Evolutionary conservation across 2,888 invertebrate species (phyloP).

Genomic region (Himalopsyche japonica): DNA sequence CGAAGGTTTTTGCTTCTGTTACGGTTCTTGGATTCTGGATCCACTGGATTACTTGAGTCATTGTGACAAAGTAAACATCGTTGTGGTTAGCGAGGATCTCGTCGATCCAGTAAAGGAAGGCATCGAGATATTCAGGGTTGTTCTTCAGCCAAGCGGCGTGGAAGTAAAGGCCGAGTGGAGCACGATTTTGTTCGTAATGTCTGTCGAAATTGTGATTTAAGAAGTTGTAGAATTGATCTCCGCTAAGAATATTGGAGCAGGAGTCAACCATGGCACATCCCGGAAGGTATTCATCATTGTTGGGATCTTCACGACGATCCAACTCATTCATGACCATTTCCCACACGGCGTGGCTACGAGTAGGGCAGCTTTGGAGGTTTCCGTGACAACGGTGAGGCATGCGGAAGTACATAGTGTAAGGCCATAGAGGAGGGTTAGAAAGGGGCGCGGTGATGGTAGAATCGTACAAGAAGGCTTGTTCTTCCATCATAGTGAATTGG

Average conservation of each 20-base stretch:
- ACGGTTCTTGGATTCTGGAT: conserved; percentile 88
- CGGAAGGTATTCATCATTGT: conserved; percentile 84
- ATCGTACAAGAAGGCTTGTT: conserved; percentile 93
- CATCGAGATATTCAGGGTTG: conserved; percentile 89
- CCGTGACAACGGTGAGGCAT: conserved; percentile 95
- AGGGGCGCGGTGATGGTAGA: conserved; percentile 92
- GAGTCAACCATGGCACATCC: conserved; percentile 95
- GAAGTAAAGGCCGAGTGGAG: conserved; percentile 88
- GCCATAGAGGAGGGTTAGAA: conserved; percentile 93
- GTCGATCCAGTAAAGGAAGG: conserved; percentile 92
- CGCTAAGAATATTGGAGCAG: conserved; percentile 88
- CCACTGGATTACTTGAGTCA: conserved; percentile 97
- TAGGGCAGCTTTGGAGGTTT: conserved; percentile 88
- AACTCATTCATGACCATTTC: conserved; percentile 96
- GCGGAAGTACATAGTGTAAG: conserved; percentile 97
- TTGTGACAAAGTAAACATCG: conserved; percentile 92
- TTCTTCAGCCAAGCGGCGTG: conserved; percentile 93
- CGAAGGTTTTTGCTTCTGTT: conserved; percentile 86
- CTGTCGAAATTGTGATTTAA: conserved; percentile 91
- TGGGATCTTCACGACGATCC: conserved; percentile 88
- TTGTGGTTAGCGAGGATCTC: conserved; percentile 82
- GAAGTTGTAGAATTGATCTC: conserved; percentile 94
- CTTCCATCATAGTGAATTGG: conserved; percentile 97
- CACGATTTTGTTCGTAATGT: conserved; percentile 88
- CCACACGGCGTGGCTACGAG: conserved; percentile 92